Evolutionary conservation across 2,113 vertebrate species (phyloP), one percentile per base, ranked within the genome.

Genomic region (Sinocyclocheilus anophthalmus): DNA sequence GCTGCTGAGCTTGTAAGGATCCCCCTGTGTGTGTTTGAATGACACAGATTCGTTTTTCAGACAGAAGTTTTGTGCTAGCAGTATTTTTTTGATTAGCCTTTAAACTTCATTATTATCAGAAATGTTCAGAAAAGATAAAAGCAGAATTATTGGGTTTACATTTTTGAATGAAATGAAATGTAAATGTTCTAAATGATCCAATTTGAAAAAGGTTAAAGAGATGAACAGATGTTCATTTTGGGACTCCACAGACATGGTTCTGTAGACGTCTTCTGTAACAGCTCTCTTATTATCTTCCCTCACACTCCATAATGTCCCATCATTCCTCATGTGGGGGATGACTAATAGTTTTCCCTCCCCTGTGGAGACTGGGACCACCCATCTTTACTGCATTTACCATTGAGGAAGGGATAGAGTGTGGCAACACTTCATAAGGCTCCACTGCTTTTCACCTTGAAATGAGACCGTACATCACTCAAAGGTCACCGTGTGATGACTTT

Each of bases 241-340:
- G 76, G 53, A 55, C 48, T 30, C 26, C 2, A 16, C 7, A 76
- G 75, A 78, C 24, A 78, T 33, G 26, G 26, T 33, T 79, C 11
- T 22, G 30, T 61, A 48, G 76, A 57, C 11, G 30, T 59, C 12
- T 61, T 61, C 76, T 33, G 6, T 39, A 50, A 48, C 37, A 69
- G 61, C 30, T 26, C 33, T 67, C 59, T 39, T 61, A 79, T 75
- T 65, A 63, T 82, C 80, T 75, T 75, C 65, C 79, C 65, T 86
- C 85, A 86, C 65, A 37, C 24, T 11, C 42, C 7, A 57, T 45
- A 55, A 22, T 30, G 12, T 73, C 53, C 78, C 72, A 75, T 81
- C 67, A 81, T 86, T 73, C 70, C 65, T 50, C 67, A 75, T 73
- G 55, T 81, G 24, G 78, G 69, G 69, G 69, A 33, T 86, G 69